Conservation (phyloP, 1,140 invertebrate genomes). For the Zophobas morio region DNA sequence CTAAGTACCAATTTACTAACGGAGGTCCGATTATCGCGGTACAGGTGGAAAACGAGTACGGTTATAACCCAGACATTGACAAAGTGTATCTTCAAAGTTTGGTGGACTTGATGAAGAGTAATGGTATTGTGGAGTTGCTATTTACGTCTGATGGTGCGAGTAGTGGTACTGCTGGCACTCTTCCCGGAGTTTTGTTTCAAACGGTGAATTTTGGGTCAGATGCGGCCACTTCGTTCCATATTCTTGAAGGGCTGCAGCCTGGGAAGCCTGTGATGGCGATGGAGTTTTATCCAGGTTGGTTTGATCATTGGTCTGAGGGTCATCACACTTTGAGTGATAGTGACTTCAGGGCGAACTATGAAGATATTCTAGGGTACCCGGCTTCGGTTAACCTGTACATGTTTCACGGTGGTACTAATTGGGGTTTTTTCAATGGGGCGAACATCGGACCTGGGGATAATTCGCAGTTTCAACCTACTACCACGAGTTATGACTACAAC, state of each 20-base stretch:
- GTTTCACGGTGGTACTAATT: constrained; percentile 82
- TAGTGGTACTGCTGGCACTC: constrained; percentile 48
- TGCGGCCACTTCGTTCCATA: constrained; percentile 69
- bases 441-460: constrained; percentile 58
- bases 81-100: constrained; percentile 68
- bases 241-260: constrained; percentile 68
- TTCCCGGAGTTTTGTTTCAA: constrained; percentile 35
- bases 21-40: constrained; percentile 74
- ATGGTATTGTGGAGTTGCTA: constrained; percentile 69
- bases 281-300: constrained; percentile 80
- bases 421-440: constrained; percentile 78
- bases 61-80: constrained; percentile 53
- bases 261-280: constrained; percentile 73
- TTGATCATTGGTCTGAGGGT: constrained; percentile 68
- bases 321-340: constrained; percentile 56
- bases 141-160: constrained; percentile 70
- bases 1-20: constrained; percentile 69
- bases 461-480: constrained; percentile 67
- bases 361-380: constrained; percentile 60
- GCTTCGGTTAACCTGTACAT: constrained; percentile 79
- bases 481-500: constrained; percentile 75
- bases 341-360: constrained; percentile 49
- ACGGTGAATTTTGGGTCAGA: constrained; percentile 33
- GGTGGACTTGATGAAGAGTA: constrained; percentile 62
- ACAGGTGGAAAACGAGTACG: constrained; percentile 75